A percentile compares a stretch with the other conserved stretches of the same genome.
Conservation (phyloP, 92 coral and sea anemone species). For the Virgularia gustaviana region DNA sequence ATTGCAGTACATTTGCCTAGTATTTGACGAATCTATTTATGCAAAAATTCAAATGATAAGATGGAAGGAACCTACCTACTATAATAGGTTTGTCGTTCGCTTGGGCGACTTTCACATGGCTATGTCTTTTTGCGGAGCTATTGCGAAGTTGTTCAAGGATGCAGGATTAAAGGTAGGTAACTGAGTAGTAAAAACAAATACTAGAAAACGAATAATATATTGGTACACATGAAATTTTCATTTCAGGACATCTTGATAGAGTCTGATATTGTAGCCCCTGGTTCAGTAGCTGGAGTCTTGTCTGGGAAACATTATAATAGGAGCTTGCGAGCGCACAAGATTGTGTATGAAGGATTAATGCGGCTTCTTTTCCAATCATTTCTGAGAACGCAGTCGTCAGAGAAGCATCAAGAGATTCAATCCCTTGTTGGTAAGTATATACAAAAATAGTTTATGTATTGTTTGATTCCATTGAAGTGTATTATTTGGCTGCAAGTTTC, state of each 20-base stretch:
- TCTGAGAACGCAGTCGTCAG: conserved; percentile 15
- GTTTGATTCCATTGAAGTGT: not conserved
- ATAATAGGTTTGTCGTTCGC: not conserved
- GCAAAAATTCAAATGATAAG: conserved; percentile 7
- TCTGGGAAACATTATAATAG: conserved; percentile 51
- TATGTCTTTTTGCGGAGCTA: conserved; percentile 17
- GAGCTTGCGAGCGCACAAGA: conserved; percentile 44
- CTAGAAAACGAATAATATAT: not conserved
- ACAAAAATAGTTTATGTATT: conserved; percentile 5
- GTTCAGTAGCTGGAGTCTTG: conserved; percentile 50
- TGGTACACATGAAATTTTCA: not conserved
- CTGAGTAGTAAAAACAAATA: not conserved
- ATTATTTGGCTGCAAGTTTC: not conserved
- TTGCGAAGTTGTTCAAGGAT: conserved; percentile 1
- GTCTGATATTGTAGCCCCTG: conserved; percentile 54
- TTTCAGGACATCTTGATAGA: conserved; percentile 49
- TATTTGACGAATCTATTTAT: conserved; percentile 15
- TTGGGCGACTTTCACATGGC: conserved; percentile 17
- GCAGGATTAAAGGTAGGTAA: conserved; percentile 7
- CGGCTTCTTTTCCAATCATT: conserved; percentile 36
- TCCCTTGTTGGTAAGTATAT: conserved; percentile 20
- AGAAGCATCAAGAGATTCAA: not conserved
- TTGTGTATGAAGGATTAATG: conserved; percentile 16
- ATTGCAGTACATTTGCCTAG: conserved; percentile 2
- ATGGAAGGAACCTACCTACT: not conserved